Evolutionary conservation across 2,888 invertebrate genomes (phyloP), one percentile per base, ranked within the genome.

Genomic region (Creontiades dilutus): DNA sequence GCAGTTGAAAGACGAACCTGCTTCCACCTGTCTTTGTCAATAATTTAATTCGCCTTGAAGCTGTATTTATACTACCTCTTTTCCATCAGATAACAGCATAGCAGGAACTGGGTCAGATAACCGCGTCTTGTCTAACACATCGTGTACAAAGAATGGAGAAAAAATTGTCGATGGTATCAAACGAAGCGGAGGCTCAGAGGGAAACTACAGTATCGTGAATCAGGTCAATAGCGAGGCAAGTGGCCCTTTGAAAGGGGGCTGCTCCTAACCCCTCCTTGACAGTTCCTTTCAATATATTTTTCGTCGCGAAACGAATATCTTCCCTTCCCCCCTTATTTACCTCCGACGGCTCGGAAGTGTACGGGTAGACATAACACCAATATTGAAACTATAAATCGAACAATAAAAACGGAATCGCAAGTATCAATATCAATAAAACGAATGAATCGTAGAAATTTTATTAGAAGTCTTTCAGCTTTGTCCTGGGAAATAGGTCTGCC

Each of bases 161-260:
- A 68, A 68, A 19, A 23, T 23, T 27, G 23, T 68, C 68, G 68
- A 7, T 12, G 23, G 27, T 12, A 7, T 68, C 27, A n/a, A 68
- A 27, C 68, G 68, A 68, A 68, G 2, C 23, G 19, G 19, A 27
- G 68, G 23, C 13, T 68, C 19, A 68, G 68, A 68, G 19, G 19
- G 19, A 19, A 57, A 52, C 14, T 16, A 16, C n/a, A n/a, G 57
- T 57, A n/a, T 57, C 57, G n/a, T n/a, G n/a, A 68, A 68, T 19
- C 68, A 68, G 68, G 68, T 68, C 68, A 68, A 68, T 68, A 68
- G 68, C 68, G 68, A 68, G 68, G 23, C 23, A 68, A 68, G 68
- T 68, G 68, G 68, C 27, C 68, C 68, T 68, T 68, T 68, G 68
- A 68, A 68, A 19, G 23, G 23, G 23, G 23, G 68, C 68, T 23